phyloP scores from a whole-genome alignment of 2,113 vertebrate species.

The Amblyornis subalaris region DNA sequence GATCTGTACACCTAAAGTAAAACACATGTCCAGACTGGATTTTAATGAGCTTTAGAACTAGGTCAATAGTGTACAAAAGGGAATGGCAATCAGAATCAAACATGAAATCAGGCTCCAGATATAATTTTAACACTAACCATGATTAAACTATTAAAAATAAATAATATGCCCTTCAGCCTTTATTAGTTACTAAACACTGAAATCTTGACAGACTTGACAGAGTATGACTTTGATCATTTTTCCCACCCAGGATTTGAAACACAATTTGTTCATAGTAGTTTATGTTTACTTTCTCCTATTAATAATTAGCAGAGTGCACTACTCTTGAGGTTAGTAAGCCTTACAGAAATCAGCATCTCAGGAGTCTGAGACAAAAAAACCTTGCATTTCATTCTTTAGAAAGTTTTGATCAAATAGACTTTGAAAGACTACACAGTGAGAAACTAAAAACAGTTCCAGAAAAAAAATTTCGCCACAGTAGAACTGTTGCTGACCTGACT shows the following conservation, averaged over 20 bases:
- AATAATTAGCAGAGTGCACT: not conserved
- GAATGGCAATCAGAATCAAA: not conserved
- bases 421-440: not conserved
- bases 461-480: not conserved
- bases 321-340: not conserved
- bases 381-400: not conserved
- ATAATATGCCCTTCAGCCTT: not conserved
- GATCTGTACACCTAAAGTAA: not conserved
- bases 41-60: not conserved
- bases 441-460: not conserved
- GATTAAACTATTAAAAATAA: not conserved
- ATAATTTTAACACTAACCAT: not conserved
- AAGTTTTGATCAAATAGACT: not conserved
- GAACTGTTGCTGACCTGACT: not conserved
- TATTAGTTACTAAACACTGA: not conserved
- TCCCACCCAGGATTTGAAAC: not conserved
- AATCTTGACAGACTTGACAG: not conserved
- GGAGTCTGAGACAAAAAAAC: not conserved
- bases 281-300: not conserved
- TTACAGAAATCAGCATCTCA: not conserved
- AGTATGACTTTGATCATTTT: not conserved
- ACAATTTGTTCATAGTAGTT: not conserved
- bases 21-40: not conserved
- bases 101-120: not conserved
- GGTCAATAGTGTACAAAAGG: not conserved